phyloP scores from a whole-genome alignment of 1,140 invertebrate species.

The Drosophila nigromelanica region DNA sequence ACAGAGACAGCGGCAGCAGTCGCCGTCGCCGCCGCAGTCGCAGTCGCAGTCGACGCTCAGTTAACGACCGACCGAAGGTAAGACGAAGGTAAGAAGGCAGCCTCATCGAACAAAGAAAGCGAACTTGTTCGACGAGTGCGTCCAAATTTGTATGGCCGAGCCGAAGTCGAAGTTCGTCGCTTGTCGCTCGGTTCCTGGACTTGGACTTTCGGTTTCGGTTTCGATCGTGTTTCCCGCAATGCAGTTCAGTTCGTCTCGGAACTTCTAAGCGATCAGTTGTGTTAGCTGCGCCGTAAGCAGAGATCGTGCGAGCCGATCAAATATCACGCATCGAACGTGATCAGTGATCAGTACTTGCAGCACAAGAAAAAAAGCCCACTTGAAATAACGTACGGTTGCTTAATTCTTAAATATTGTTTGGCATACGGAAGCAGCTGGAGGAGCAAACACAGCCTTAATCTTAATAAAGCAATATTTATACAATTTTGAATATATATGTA shows the following conservation, averaged over 20 bases:
- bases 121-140: slow-evolving; percentile 58
- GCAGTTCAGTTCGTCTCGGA: slow-evolving; percentile 67
- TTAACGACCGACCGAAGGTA: slow-evolving; percentile 47
- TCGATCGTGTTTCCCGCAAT: slow-evolving; percentile 5
- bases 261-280: slow-evolving; percentile 74
- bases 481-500: slow-evolving; percentile 39
- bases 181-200: slow-evolving; percentile 24
- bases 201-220: slow-evolving; percentile 72
- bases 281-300: slow-evolving; percentile 56
- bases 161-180: slow-evolving; percentile 30
- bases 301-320: slow-evolving; percentile 29
- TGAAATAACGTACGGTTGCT: slow-evolving; percentile 14
- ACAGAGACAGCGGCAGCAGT: neutral
- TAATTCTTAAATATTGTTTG: slow-evolving; percentile 24
- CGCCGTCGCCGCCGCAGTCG: neutral
- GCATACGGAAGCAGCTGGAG: slow-evolving; percentile 63
- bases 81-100: slow-evolving; percentile 40
- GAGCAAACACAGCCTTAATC: slow-evolving; percentile 16
- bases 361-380: slow-evolving; percentile 8
- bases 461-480: slow-evolving; percentile 41
- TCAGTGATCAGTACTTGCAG: slow-evolving; percentile 30
- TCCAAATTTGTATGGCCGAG: slow-evolving; percentile 32
- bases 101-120: slow-evolving; percentile 66
- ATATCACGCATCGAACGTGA: slow-evolving; percentile 29
- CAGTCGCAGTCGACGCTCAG: slow-evolving; percentile 6